Evolutionary conservation across 2,113 vertebrate species (phyloP), one percentile per base, ranked within the genome.

Genomic region (Colinus virginianus): DNA sequence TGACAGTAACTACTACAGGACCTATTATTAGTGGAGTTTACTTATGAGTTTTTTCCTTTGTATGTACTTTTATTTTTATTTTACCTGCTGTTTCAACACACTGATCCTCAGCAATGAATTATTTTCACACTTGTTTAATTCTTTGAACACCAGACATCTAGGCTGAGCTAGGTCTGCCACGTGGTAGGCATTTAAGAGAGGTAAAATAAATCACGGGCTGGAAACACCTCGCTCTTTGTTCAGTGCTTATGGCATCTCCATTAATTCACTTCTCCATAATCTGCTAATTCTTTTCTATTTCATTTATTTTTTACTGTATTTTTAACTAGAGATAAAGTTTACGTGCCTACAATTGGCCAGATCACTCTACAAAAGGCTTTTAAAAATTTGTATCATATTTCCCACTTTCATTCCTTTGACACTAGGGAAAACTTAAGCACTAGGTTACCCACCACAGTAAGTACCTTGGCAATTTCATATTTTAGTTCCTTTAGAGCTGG

Each of bases 381-480:
- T 8, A 82, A 84, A 91, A 82, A 59, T 32, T 81, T 67, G 19
- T 72, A 3, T 63, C n/a, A 1, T 71, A 59, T 95, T 93, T 90
- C 22, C 22, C 30, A 64, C 62, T 48, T 78, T 58, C 32, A 42
- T 20, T 91, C 25, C 42, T 76, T 75, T 8, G 30, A 43, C 64
- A 64, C 48, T 78, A 75, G 84, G 74, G 88, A 46, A 36, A 91
- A 51, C 91, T 93, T 87, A 89, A 91, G 71, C 53, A 51, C 66
- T 87, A 87, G 43, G 66, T 89, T 89, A 46, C 84, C 90, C 68
- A 68, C 75, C 71, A 76, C 88, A 87, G 78, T 84, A 75, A 82
- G 32, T 87, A 89, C 85, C 87, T 91, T 78, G 67, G 62, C 53
- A 93, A 76, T 91, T 95, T 96, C 48, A 64, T 93, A 94, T 95